Evolutionary conservation across 2,113 vertebrate genomes (phyloP), one percentile per base, ranked within the genome.

Genomic region (Xenopus laevis): DNA sequence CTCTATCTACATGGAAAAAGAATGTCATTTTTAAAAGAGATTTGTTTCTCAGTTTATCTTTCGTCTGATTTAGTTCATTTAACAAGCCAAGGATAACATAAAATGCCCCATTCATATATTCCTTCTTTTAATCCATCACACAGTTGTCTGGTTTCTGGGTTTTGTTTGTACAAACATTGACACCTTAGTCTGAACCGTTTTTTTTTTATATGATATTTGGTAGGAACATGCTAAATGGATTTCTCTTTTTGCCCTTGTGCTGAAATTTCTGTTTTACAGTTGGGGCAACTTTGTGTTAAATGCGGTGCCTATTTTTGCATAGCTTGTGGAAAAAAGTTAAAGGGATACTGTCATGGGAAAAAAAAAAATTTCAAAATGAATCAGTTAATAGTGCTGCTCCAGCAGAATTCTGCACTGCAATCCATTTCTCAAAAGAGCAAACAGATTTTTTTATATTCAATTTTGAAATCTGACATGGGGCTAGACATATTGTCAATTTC

Each of bases 1-100:
- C 60, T 77, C 64, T 77, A 77, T 77, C 47, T 45, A 76, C 66
- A 76, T 76, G 74, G 74, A 76, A 76, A 76, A 76, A 76, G 74
- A 77, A 15, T 15, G 70, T 71, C 40, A 67, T 80, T 59, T 74
- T 78, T 77, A 78, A 75, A 5, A 65, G 82, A 62, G 83, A 53
- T 80, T 83, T 80, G 67, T 23, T 81, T 72, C 72, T 73, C 20
- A 80, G 67, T 66, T 71, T 76, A 72, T 8, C 81, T 30, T 27
- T 27, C 23, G 23, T 81, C 79, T 79, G 74, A 78, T 73, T 33
- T 64, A 68, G 52, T 53, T 21, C 17, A 40, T 30, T 69, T 20
- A 70, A 44, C 13, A 15, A 23, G 74, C 74, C 74, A 62, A 77
- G 23, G 15, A 13, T 30, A 75, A 75, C 69, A 53, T 61, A 60